Percentiles rank a stretch among this genome's conserved stretches.
Conservation (phyloP, 2,888 invertebrate genomes). For the Yponomeuta malinellus region DNA sequence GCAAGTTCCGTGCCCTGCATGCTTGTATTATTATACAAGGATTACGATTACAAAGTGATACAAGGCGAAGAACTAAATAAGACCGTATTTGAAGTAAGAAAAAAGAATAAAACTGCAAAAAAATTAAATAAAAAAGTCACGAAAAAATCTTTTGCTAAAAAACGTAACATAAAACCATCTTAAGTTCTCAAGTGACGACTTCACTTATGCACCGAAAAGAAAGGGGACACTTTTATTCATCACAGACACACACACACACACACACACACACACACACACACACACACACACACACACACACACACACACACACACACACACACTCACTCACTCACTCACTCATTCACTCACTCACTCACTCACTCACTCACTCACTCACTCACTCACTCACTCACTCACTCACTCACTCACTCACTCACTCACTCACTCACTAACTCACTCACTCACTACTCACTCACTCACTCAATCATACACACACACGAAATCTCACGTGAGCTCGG, state of each 20-base stretch:
- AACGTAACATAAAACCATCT: no score
- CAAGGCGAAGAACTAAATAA: no score
- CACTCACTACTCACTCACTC: not conserved
- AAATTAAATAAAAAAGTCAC: no score
- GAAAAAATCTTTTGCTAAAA: no score
- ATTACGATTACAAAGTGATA: no score
- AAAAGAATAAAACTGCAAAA: not conserved
- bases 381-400: no score
- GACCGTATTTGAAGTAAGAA: no score
- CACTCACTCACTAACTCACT: not conserved
- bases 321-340: not conserved
- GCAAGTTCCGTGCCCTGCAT: no score
- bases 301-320: not conserved
- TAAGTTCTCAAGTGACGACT: not conserved
- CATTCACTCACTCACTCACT: not conserved
- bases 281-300: no score
- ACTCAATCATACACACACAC: not conserved
- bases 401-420: not conserved
- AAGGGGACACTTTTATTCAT: not conserved
- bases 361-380: no score
- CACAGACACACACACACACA: not conserved
- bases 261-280: no score
- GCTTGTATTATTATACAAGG: no score
- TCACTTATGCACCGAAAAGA: not conserved
- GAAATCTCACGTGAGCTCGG: not conserved